Evolutionary conservation across 2,888 invertebrate genomes (phyloP), one percentile per base, ranked within the genome.

Genomic region (Gastracanthus pulcherrimus): DNA sequence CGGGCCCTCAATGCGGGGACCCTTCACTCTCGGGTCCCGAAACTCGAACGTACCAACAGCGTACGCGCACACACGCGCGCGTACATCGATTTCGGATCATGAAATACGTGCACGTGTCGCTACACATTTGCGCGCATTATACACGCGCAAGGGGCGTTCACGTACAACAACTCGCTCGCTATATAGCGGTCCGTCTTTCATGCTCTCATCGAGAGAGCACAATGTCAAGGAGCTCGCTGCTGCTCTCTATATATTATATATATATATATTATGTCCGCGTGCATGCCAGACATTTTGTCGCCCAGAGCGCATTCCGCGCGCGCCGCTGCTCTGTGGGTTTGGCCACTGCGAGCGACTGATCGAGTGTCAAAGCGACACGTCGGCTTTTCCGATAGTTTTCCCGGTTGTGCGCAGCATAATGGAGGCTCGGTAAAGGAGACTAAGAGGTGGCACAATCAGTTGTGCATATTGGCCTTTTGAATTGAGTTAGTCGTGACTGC

Each of bases 281-380:
- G 81, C n/a, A n/a, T 80, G 78, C 70, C 82, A 84, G 84, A 85
- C 85, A 85, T 85, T 85, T 85, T 85, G 85, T 84, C 85, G 85
- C 85, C 83, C 83, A 58, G 74, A 16, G 31, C 62, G 45, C 41
- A 34, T 29, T 36, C 13, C 7, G 38, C 45, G 60, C 36, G 58
- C 62, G 60, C 9, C 29, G 19, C 19, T n/a, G 11, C 29, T 45
- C 9, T 36, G 16, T 60, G 34, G 60, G 23, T 64, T 55, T 9
- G 51, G 9, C 55, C 70, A 6, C 13, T 3, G 13, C 7, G n/a
- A 11, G 45, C 45, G 45, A n/a, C 45, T 41, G 9, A 13, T 16
- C 41, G 41, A 41, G 3, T 16, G 3, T 2, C 45, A 3, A 0
- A n/a, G 1, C n/a, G 45, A 7, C n/a, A n/a, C n/a, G 9, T 74